These are phyloP conservation scores for Pholis gunnellus DNA, from an alignment of 2,113 vertebrate genomes.

Conservation along the genomic window DNA sequence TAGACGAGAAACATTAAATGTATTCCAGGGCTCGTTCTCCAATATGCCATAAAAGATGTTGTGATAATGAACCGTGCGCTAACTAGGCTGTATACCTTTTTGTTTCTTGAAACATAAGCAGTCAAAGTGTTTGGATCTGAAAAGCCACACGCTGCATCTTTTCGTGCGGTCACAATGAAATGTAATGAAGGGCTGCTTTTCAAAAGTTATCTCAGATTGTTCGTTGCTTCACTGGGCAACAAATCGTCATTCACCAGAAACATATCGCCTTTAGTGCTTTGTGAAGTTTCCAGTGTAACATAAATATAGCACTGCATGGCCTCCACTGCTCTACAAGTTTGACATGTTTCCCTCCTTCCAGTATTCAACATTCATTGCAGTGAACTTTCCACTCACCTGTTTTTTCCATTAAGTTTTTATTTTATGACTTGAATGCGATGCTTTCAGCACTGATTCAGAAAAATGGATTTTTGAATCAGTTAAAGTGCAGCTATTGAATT, in stretches of 20 bases:
- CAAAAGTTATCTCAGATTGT: not conserved
- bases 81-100: not conserved
- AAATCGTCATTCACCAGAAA: not conserved
- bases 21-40: not conserved
- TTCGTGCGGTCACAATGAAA: conserved; percentile 15
- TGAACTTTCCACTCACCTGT: conserved; percentile 26
- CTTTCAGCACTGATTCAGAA: conserved; percentile 25
- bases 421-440: conserved; percentile 28
- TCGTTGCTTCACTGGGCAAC: not conserved
- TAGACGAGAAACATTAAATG: conserved; percentile 9
- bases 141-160: conserved; percentile 12
- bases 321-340: conserved; percentile 27
- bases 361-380: conserved; percentile 25
- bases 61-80: conserved; percentile 13
- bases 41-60: not conserved
- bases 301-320: not conserved
- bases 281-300: not conserved
- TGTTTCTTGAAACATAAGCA: not conserved
- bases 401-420: conserved; percentile 25
- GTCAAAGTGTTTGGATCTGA: not conserved
- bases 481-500: conserved; percentile 27
- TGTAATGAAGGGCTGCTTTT: conserved; percentile 7
- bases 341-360: conserved; percentile 30
- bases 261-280: not conserved
- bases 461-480: conserved; percentile 30